phyloP scores from a whole-genome alignment of 2,888 invertebrate genomes.

The Platycheirus albimanus region DNA sequence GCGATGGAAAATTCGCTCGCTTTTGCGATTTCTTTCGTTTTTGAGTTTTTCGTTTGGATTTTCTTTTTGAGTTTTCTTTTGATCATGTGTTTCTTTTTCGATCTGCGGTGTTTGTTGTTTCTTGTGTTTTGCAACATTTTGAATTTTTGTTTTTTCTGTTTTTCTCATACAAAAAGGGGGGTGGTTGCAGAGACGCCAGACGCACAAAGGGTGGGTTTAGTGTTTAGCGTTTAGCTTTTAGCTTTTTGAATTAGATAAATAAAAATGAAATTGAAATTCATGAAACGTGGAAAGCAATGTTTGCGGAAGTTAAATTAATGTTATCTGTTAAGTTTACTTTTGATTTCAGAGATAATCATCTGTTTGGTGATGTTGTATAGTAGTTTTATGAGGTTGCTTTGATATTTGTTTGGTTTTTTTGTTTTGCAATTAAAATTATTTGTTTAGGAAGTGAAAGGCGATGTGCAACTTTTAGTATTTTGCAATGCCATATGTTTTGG shows the following conservation, averaged over 20 bases:
- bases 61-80: constrained; percentile 41
- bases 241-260: constrained; percentile 48
- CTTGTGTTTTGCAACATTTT: constrained; percentile 22
- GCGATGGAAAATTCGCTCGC: constrained; percentile 70
- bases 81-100: constrained; percentile 48
- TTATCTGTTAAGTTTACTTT: constrained; percentile 48
- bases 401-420: constrained; percentile 15
- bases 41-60: constrained; percentile 35
- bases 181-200: not conserved
- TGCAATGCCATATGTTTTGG: constrained; percentile 7
- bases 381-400: not conserved
- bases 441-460: constrained; percentile 9
- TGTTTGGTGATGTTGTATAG: not conserved
- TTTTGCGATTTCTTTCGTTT: constrained; percentile 63
- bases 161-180: too few relatives aligned
- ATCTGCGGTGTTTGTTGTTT: constrained; percentile 9
- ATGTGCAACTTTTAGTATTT: constrained; percentile 1
- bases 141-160: not conserved
- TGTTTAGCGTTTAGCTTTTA: not conserved
- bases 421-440: constrained; percentile 6
- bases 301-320: constrained; percentile 64
- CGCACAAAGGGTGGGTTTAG: constrained; percentile 12
- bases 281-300: constrained; percentile 33
- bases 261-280: constrained; percentile 52
- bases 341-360: constrained; percentile 15